These are phyloP conservation scores for Scaptomyza tumidula DNA, from an alignment of 2,888 invertebrate species.

Conservation along the genomic window DNA sequence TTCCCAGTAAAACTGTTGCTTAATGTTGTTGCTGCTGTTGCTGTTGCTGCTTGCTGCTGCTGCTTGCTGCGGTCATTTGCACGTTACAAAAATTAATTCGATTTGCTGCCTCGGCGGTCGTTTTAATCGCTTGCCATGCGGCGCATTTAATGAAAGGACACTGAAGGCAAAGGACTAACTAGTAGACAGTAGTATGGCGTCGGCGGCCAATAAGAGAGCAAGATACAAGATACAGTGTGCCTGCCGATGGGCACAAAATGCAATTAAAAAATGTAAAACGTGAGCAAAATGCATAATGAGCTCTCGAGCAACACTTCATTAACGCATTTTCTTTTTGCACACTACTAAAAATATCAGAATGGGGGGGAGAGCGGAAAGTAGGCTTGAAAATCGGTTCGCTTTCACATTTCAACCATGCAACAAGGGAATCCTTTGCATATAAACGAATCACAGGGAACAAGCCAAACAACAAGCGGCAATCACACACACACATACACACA, in stretches of 20 bases:
- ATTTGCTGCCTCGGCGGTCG: slow-evolving; percentile 81
- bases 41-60: no score
- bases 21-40: slow-evolving; percentile 26
- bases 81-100: slow-evolving; percentile 83
- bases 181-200: slow-evolving; percentile 2
- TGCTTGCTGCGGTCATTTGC: slow-evolving; percentile 71
- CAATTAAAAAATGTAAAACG: slow-evolving; percentile 77
- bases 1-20: slow-evolving; percentile 35
- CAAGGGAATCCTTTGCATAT: slow-evolving; percentile 4
- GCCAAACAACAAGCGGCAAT: slow-evolving; percentile 5
- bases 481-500: background rate
- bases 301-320: slow-evolving; percentile 75
- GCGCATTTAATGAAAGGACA: slow-evolving; percentile 74
- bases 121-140: slow-evolving; percentile 76
- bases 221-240: background rate
- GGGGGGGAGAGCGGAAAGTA: background rate
- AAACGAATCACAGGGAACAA: slow-evolving; percentile 10
- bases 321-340: slow-evolving; percentile 64
- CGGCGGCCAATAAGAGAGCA: slow-evolving; percentile 10
- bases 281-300: slow-evolving; percentile 79
- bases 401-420: background rate
- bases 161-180: slow-evolving; percentile 28
- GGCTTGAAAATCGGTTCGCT: slow-evolving; percentile 4
- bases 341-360: slow-evolving; percentile 6
- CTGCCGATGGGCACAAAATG: slow-evolving; percentile 42